Evolutionary conservation across 2,797 vertebrate species (phyloP).

Genomic region (Microcaecilia unicolor): DNA sequence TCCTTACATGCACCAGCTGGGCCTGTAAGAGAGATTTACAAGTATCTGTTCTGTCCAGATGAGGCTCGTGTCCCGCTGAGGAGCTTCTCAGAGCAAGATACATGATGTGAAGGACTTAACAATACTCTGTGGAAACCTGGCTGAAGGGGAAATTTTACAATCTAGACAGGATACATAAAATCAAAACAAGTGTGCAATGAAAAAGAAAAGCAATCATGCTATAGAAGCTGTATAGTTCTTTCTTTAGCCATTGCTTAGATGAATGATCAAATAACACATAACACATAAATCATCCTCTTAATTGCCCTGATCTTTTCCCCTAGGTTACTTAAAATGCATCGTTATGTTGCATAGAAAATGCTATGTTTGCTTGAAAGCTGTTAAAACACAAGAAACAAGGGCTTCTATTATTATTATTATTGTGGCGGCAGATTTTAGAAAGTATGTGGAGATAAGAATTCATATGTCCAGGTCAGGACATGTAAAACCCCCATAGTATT

Average conservation of each 20-base stretch:
- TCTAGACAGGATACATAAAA: neutral
- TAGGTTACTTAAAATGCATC: constrained; percentile 20
- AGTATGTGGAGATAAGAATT: no score
- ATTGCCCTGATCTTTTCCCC: constrained; percentile 30
- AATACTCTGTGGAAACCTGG: neutral
- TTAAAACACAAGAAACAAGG: constrained; percentile 11
- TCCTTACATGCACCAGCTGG: constrained; percentile 16
- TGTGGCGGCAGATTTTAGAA: no score
- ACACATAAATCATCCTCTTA: constrained; percentile 7
- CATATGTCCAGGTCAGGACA: no score
- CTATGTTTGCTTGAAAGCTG: constrained; percentile 6
- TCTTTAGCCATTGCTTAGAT: constrained; percentile 7
- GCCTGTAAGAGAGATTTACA: constrained; percentile 24
- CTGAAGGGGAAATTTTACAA: neutral
- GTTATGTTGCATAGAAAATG: constrained; percentile 10
- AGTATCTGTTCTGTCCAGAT: constrained; percentile 5
- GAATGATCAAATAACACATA: neutral
- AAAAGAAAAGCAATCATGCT: constrained; percentile 16
- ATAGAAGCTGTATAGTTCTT: constrained; percentile 1
- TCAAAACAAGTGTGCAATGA: constrained; percentile 1
- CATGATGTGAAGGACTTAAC: neutral
- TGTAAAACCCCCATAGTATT: no score
- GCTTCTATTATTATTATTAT: constrained; percentile 16
- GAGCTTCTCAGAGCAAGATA: neutral
- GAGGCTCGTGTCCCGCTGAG: neutral